Conservation (phyloP, 2,888 invertebrate genomes). For the Erynnis tages region DNA sequence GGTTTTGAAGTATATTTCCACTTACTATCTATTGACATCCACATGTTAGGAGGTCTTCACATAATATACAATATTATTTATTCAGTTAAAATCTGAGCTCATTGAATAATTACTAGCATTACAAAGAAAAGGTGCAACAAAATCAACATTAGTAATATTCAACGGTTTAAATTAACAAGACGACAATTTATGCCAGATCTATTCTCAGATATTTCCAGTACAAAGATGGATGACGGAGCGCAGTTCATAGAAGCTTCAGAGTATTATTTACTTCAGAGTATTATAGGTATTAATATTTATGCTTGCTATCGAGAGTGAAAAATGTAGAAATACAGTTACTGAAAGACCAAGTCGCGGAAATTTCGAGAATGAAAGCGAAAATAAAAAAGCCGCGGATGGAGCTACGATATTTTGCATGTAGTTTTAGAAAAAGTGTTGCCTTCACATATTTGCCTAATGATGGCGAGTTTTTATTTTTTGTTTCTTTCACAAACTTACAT, state of each 20-base stretch:
- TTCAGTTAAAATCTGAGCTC: not conserved
- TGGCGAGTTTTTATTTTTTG: not conserved
- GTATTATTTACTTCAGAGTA: too few relatives aligned
- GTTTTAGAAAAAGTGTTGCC: conserved; percentile 6
- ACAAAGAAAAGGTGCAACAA: not conserved
- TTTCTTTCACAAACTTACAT: too few relatives aligned
- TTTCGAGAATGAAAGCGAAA: not conserved
- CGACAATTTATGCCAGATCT: conserved; percentile 7
- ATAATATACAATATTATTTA: too few relatives aligned
- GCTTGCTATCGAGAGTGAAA: not conserved
- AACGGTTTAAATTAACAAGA: not conserved
- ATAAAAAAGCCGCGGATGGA: conserved; percentile 2
- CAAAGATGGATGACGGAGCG: too few relatives aligned
- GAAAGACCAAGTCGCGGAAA: not conserved
- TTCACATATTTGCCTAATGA: conserved; percentile 9
- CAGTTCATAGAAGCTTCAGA: too few relatives aligned
- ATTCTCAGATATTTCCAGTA: not conserved
- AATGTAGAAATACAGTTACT: not conserved
- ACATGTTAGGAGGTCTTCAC: not conserved
- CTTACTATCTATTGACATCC: too few relatives aligned
- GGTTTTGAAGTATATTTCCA: too few relatives aligned
- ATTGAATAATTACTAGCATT: not conserved
- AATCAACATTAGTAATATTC: conserved; percentile 9
- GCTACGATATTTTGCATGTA: conserved; percentile 16
- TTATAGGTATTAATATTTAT: too few relatives aligned